phyloP scores from a whole-genome alignment of 2,888 invertebrate genomes.

The Notodonta ziczac region DNA sequence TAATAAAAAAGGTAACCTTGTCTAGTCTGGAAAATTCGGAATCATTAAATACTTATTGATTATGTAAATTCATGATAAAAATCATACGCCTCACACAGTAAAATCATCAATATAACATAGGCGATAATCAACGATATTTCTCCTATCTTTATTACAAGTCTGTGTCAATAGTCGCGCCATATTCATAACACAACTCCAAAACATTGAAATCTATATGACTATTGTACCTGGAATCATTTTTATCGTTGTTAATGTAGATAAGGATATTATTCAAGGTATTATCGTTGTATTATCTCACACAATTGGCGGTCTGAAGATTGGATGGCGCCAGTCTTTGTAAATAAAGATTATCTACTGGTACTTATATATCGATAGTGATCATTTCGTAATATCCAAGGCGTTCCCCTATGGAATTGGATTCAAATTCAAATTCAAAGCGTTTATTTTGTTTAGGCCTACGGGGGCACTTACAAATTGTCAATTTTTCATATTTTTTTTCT shows the following conservation, averaged over 20 bases:
- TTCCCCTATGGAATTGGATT: no score
- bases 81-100: not conserved
- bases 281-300: constrained; percentile 48
- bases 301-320: constrained; percentile 54
- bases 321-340: constrained; percentile 61
- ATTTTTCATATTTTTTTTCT: no score
- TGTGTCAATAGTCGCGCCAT: not conserved
- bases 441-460: no score
- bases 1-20: no score
- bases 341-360: constrained; percentile 30
- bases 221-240: constrained; percentile 5
- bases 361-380: not conserved
- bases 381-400: constrained; percentile 1
- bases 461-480: no score
- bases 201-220: constrained; percentile 11
- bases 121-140: not conserved
- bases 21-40: no score
- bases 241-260: constrained; percentile 45
- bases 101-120: not conserved
- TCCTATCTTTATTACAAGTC: not conserved
- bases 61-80: not conserved
- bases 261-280: constrained; percentile 37
- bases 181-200: constrained; percentile 7
- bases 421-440: no score
- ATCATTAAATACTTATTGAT: not conserved